phyloP scores from a whole-genome alignment of 2,113 vertebrate genomes.

The Hippocampus barbouri region DNA sequence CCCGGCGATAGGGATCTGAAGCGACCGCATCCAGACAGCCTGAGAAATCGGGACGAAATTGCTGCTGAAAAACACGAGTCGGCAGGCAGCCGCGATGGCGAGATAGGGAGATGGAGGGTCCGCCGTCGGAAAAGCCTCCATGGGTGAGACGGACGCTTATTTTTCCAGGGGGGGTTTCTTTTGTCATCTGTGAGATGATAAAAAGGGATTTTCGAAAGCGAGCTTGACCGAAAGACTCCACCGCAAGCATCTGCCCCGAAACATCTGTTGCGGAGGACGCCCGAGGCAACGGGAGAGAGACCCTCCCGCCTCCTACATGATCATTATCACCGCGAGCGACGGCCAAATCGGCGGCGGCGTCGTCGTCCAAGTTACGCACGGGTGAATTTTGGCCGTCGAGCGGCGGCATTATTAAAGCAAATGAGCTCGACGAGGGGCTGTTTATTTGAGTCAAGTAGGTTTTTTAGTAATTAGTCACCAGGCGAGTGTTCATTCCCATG shows the following conservation, averaged over 20 bases:
- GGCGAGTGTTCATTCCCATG: neutral
- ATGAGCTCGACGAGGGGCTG: constrained; percentile 28
- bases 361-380: constrained; percentile 28
- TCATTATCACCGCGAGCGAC: constrained; percentile 43
- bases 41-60: constrained; percentile 49
- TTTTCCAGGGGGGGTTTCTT: neutral
- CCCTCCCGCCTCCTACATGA: constrained; percentile 32
- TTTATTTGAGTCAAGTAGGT: constrained; percentile 10
- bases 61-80: constrained; percentile 46
- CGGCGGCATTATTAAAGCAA: constrained; percentile 41
- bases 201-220: neutral
- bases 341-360: constrained; percentile 14
- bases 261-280: constrained; percentile 41
- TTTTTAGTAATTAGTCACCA: neutral
- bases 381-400: constrained; percentile 20
- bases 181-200: neutral
- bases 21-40: constrained; percentile 35
- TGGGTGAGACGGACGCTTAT: neutral
- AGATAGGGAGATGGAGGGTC: constrained; percentile 26
- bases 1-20: constrained; percentile 39
- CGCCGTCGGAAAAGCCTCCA: constrained; percentile 10
- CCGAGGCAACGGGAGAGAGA: constrained; percentile 25
- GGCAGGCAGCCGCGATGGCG: constrained; percentile 26
- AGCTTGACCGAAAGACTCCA: neutral
- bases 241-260: neutral